Evolutionary conservation across 37 sponge, comb jelly and placozoan species (phyloP).

Genomic region (Hormiphora californensis): DNA sequence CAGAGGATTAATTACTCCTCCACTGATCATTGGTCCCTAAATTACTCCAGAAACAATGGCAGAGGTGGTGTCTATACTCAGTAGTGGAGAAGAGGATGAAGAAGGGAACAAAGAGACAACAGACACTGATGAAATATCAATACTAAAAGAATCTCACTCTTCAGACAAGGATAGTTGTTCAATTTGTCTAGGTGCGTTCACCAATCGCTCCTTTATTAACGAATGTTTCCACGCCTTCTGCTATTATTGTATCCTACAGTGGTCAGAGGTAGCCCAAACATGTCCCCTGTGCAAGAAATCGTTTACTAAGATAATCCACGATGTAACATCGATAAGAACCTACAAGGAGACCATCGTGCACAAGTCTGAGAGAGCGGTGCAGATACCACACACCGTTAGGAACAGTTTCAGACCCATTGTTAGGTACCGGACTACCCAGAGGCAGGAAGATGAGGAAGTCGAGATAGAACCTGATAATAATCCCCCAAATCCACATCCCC

Average conservation of each 20-base stretch:
- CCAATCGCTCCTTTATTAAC: conserved; percentile 9
- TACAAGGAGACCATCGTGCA: conserved; percentile 58
- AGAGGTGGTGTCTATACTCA: too few relatives aligned
- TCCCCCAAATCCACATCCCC: too few relatives aligned
- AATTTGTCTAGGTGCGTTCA: conserved; percentile 8
- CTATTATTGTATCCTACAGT: conserved; percentile 72
- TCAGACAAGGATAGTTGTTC: conserved; percentile 52
- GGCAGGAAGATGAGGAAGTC: background rate
- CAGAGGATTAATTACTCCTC: too few relatives aligned
- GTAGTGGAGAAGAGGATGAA: too few relatives aligned
- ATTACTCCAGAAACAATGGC: too few relatives aligned
- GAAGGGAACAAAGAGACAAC: too few relatives aligned
- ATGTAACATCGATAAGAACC: conserved; percentile 59
- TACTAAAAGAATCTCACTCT: background rate
- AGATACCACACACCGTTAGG: background rate
- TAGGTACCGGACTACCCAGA: conserved; percentile 2
- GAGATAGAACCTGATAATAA: background rate
- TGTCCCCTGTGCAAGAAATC: conserved; percentile 82
- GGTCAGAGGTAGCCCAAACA: conserved; percentile 67
- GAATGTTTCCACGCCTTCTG: conserved; percentile 69
- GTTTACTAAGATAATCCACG: conserved; percentile 68
- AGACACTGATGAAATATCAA: background rate
- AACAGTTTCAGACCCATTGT: background rate
- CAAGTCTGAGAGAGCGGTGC: background rate
- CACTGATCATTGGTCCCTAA: too few relatives aligned